Base-by-base conservation (phyloP, 2,113 vertebrate genomes). In the Eonycteris spelaea region DNA sequence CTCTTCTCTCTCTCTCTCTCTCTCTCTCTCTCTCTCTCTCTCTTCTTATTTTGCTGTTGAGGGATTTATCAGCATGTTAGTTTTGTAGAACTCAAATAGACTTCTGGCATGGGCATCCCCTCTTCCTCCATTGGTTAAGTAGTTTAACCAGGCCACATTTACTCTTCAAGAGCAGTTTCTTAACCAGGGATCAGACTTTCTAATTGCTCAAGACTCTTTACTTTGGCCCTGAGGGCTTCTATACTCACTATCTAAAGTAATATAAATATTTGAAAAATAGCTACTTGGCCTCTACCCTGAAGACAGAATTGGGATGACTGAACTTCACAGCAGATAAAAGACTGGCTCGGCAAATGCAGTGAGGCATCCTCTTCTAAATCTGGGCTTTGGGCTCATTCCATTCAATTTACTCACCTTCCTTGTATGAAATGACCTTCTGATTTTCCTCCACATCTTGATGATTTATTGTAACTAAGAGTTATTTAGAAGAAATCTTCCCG, bases 401-500 rank as follows among this genome's bases (percentile, higher is more conserved):
- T 84, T 93, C 61, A 70, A n/a, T 84, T 88, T 74, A 14, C 40
- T 93, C 86, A 82, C 35, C 71, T 95, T 91, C 86, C 84, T 92
- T 86, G 16, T 84, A 84, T 57, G 59, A 90, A 90, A 26, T 68
- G 55, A 61, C 45, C 45, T 82, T 82, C 38, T 85, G 61, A 92
- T 75, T 96, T 96, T 65, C 70, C 63, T 77, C 71, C 63, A 18
- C 35, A 57, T 77, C 85, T 94, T 84, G 82, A 73, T 74, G 51
- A 94, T n/a, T 75, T 94, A 63, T 93, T 96, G 57, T 91, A 87
- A 89, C 95, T 71, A 71, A 80, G 30, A 7, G 26, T 91, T 80
- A 96, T 95, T 97, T 97, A 73, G 86, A 86, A 85, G 71, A 95
- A 55, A 63, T 82, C 53, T 92, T 89, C 61, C 93, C 96, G n/a